Conservation (phyloP, 2,888 invertebrate genomes). For the Zygogramma bicolorata region DNA sequence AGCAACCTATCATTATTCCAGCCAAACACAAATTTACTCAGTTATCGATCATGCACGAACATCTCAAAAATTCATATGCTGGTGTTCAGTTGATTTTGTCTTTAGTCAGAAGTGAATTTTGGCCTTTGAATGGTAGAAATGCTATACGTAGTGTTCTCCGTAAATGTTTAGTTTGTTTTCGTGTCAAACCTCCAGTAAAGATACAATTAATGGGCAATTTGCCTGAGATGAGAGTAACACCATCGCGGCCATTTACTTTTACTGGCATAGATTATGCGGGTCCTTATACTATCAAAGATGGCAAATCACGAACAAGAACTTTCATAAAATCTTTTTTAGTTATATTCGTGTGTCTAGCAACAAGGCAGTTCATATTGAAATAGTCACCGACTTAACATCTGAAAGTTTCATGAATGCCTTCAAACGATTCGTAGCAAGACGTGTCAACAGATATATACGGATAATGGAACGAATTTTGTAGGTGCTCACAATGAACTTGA, state of each 20-base stretch:
- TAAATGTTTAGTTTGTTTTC: slow-evolving; percentile 32
- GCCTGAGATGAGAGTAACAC: slow-evolving; percentile 25
- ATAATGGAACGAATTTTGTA: slow-evolving; percentile 26
- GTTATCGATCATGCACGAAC: slow-evolving; percentile 22
- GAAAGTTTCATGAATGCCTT: slow-evolving; percentile 26
- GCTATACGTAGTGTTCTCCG: slow-evolving; percentile 1
- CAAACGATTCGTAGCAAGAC: slow-evolving; percentile 28
- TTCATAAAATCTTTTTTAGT: slow-evolving; percentile 23
- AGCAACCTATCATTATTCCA: slow-evolving; percentile 16
- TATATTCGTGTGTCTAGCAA: slow-evolving; percentile 29
- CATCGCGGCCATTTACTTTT: slow-evolving; percentile 29
- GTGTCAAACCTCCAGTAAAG: slow-evolving; percentile 25
- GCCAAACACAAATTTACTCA: slow-evolving; percentile 23
- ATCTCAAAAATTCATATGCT: slow-evolving; percentile 11
- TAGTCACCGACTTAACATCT: slow-evolving; percentile 23
- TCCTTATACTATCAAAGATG: slow-evolving; percentile 27
- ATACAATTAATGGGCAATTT: slow-evolving; percentile 40
- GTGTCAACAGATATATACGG: slow-evolving; percentile 24
- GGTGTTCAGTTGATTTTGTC: slow-evolving; percentile 15
- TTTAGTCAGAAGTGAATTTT: background rate
- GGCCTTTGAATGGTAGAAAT: slow-evolving; percentile 24
- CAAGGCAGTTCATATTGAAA: slow-evolving; percentile 24
- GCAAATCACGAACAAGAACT: slow-evolving; percentile 44
- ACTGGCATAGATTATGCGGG: slow-evolving; percentile 40
- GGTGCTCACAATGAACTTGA: slow-evolving; percentile 18